Evolutionary conservation across 2,888 invertebrate species (phyloP).

Genomic region (Limenitis camilla): DNA sequence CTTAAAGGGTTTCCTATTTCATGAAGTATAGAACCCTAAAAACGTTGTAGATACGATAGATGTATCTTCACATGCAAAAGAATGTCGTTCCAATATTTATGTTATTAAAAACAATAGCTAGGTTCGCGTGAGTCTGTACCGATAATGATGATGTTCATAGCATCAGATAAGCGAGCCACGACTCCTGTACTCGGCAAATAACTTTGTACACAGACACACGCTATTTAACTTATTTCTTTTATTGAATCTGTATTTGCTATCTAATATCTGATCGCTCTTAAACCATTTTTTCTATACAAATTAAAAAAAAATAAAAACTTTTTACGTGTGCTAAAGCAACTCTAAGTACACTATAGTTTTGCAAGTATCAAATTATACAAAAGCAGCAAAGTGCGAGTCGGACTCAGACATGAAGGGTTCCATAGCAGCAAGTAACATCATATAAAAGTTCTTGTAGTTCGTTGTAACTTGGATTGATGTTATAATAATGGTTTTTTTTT

Average conservation of each 20-base stretch:
- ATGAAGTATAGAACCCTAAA: background rate
- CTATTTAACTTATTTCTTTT: slow-evolving; percentile 25
- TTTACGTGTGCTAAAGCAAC: too few relatives aligned
- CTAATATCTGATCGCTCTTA: slow-evolving; percentile 28
- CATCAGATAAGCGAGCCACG: slow-evolving; percentile 23
- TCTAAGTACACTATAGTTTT: too few relatives aligned
- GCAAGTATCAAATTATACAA: too few relatives aligned
- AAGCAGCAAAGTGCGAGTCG: too few relatives aligned
- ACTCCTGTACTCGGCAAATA: slow-evolving; percentile 21
- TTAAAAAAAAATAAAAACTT: too few relatives aligned
- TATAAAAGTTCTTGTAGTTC: too few relatives aligned
- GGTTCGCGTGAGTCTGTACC: slow-evolving; percentile 18
- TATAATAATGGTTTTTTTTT: too few relatives aligned
- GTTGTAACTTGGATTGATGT: too few relatives aligned
- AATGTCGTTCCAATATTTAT: background rate
- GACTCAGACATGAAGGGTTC: too few relatives aligned
- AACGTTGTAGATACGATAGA: background rate
- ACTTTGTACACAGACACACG: slow-evolving; percentile 23
- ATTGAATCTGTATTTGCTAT: slow-evolving; percentile 26
- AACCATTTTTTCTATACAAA: too few relatives aligned
- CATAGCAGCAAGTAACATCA: too few relatives aligned
- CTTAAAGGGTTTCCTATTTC: too few relatives aligned
- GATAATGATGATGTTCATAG: slow-evolving; percentile 26
- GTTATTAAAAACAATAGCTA: slow-evolving; percentile 4
- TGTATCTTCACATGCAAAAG: background rate